Percentiles rank a stretch among this genome's conserved stretches.
Evolutionary conservation across 2,888 invertebrate genomes (phyloP).

Genomic region (Nomada ferruginata): DNA sequence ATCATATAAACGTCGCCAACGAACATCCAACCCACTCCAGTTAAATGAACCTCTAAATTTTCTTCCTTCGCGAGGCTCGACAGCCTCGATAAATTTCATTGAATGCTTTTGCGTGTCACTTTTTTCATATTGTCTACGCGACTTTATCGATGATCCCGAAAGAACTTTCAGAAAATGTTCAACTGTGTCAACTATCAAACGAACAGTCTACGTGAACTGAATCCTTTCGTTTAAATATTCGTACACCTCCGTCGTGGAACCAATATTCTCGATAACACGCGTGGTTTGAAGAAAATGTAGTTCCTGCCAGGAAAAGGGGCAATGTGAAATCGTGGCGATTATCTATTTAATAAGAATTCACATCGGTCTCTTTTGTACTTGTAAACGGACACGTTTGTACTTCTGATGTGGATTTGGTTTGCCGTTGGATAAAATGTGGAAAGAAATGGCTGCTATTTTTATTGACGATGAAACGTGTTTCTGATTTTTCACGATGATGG

Average conservation of each 20-base stretch:
- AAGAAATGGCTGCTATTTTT: not conserved
- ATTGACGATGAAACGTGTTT: constrained; percentile 6
- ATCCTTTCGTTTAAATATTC: not conserved
- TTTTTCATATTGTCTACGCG: not conserved
- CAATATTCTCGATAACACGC: not conserved
- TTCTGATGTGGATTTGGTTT: not conserved
- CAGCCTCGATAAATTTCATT: not conserved
- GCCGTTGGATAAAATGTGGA: not conserved
- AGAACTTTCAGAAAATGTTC: not conserved
- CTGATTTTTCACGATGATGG: not conserved
- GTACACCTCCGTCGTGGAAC: not conserved
- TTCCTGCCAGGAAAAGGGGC: not conserved
- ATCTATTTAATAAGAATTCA: no score
- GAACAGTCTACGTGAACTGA: not conserved
- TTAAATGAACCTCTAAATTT: not conserved
- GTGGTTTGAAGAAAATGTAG: constrained; percentile 2
- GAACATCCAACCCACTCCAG: not conserved
- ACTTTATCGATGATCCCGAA: not conserved
- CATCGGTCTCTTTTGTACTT: constrained; percentile 30
- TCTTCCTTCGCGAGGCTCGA: not conserved
- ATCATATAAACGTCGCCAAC: not conserved
- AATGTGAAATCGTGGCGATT: constrained; percentile 9
- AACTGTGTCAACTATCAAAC: constrained; percentile 11
- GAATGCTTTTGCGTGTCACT: not conserved
- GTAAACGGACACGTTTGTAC: no score